Evolutionary conservation across 2,888 invertebrate genomes (phyloP).

Genomic region (Maniola hyperantus): DNA sequence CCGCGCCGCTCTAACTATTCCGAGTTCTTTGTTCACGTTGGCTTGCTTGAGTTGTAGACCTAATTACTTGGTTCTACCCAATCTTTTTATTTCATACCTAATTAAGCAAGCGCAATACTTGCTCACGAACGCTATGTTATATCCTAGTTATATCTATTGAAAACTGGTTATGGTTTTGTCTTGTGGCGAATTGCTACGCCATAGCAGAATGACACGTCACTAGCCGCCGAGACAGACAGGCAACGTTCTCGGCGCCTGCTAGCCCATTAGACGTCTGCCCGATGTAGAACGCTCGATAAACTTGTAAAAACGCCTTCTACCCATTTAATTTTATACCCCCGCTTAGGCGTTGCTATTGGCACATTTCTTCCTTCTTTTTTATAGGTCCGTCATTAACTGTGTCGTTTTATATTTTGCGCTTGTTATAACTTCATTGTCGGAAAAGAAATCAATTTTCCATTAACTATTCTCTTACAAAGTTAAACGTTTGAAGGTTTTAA

Average conservation of each 20-base stretch:
- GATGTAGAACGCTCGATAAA: conserved; percentile 82
- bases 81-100: conserved; percentile 59
- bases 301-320: conserved; percentile 81
- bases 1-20: conserved; percentile 72
- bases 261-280: conserved; percentile 78
- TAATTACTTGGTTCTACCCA: conserved; percentile 49
- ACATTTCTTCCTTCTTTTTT: conserved; percentile 74
- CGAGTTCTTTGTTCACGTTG: conserved; percentile 69
- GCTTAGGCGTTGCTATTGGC: conserved; percentile 80
- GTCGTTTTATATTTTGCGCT: conserved; percentile 68
- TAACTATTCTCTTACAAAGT: conserved; percentile 5
- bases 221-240: conserved; percentile 71
- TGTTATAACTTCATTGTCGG: conserved; percentile 43
- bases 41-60: conserved; percentile 47
- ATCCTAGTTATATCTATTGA: conserved; percentile 56
- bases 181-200: conserved; percentile 52
- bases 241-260: conserved; percentile 77
- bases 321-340: conserved; percentile 80
- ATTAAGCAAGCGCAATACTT: conserved; percentile 35
- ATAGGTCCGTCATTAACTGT: conserved; percentile 72
- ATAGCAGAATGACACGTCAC: conserved; percentile 52
- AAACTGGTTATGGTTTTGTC: conserved; percentile 57
- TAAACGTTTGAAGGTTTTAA: neutral
- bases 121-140: conserved; percentile 38
- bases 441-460: conserved; percentile 16